Conservation (phyloP, 37 sponge, comb jelly and placozoan species). For the Spongia lamella region DNA sequence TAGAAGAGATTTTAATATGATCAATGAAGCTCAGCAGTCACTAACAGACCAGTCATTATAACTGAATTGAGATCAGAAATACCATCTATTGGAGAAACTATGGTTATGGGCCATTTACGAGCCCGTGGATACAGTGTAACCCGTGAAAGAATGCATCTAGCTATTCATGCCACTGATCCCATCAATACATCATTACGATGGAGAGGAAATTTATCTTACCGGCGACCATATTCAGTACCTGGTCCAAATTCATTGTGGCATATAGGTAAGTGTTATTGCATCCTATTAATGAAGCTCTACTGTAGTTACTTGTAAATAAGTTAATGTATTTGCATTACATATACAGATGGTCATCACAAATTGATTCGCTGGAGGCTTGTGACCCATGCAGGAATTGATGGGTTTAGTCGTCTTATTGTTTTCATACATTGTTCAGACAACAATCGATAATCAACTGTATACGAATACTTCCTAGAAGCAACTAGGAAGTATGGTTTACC, state of each 20-base stretch:
- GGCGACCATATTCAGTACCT: conserved; percentile 33
- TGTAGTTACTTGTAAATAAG: no score
- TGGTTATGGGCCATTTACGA: conserved; percentile 19
- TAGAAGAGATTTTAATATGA: no score
- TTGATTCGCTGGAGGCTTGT: neutral
- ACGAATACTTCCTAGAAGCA: no score
- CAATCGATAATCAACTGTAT: no score
- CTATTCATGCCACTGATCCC: conserved; percentile 12
- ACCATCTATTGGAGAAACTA: conserved; percentile 37
- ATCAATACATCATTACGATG: conserved; percentile 25
- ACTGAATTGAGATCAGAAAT: conserved; percentile 1
- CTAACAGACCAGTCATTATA: neutral
- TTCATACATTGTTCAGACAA: no score
- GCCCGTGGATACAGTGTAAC: neutral
- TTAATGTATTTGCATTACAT: no score
- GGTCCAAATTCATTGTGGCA: conserved; percentile 58
- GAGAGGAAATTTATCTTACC: neutral
- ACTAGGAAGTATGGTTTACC: no score
- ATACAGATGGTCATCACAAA: no score
- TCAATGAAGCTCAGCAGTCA: no score
- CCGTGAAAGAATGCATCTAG: conserved; percentile 3
- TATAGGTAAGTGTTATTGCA: conserved; percentile 33
- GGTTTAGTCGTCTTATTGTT: neutral
- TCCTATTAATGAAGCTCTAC: no score
- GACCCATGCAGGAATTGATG: neutral